Conservation (phyloP, 2,797 vertebrate species). For the Rhinophrynus dorsalis region DNA sequence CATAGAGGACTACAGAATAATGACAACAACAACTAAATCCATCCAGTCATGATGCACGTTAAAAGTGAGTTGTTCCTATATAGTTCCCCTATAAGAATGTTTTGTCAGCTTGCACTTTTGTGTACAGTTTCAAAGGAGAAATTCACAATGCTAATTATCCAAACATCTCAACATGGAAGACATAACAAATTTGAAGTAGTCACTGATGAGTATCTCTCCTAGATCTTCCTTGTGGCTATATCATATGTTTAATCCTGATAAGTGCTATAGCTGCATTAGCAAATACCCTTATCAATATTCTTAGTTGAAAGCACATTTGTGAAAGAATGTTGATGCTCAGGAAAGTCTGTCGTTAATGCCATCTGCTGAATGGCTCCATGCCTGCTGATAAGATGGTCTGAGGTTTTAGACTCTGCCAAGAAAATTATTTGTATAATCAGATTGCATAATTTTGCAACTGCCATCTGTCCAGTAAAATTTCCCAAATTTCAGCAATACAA, state of each 20-base stretch:
- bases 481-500: conserved; percentile 14
- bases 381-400: conserved; percentile 20
- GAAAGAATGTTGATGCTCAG: conserved; percentile 33
- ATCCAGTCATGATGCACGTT: too few species aligned
- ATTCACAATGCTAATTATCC: background rate
- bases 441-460: conserved; percentile 37
- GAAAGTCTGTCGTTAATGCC: conserved; percentile 19
- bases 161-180: background rate
- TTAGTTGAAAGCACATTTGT: conserved; percentile 26
- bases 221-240: background rate
- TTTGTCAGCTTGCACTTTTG: too few species aligned
- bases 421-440: conserved; percentile 46
- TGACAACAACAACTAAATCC: too few species aligned
- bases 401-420: conserved; percentile 27
- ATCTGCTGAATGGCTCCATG: conserved; percentile 39
- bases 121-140: background rate
- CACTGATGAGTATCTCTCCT: background rate
- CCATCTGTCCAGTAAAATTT: conserved; percentile 41
- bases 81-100: too few species aligned
- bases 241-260: conserved; percentile 15
- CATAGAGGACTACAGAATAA: too few species aligned
- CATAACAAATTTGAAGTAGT: background rate
- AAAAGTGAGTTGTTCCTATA: too few species aligned
- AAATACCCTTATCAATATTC: conserved; percentile 41
- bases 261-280: conserved; percentile 35